Base-by-base conservation (phyloP, 2,113 vertebrate genomes). In the Ageneiosus marmoratus region DNA sequence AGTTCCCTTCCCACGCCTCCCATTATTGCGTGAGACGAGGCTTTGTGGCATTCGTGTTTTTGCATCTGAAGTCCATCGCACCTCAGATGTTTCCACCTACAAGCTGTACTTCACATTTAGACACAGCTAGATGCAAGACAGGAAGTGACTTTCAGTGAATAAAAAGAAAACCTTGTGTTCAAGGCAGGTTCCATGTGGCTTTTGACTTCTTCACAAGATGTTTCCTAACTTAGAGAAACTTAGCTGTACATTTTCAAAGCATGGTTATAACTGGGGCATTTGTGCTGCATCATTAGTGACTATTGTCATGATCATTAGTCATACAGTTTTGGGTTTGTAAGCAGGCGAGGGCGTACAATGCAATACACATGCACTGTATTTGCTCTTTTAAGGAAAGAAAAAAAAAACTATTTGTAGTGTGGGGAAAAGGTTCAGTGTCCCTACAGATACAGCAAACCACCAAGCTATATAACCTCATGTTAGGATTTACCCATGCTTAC, bases 1-100 rank as follows among this genome's bases (percentile, higher is more conserved):
- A 78, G 62, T 55, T 83, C 50, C 63, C 58, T 22, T 78, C 50
- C 63, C 63, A 70, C 56, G 20, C 63, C 62, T 69, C 55, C 22
- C 48, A 16, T 67, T 55, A 27, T 83, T 48, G 16, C 10, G 16
- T 51, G 56, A 75, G 65, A 82, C 37, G 27, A 80, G 29, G 27
- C 41, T 82, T 34, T 32, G n/a, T 74, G 73, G 58, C 60, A n/a
- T 53, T 44, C 24, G 2, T 62, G 58, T 41, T 55, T 67, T 65
- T 34, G 55, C 46, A 6, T 29, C 22, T 51, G 20, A 16, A 53
- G n/a, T 75, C 53, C 70, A 81, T 82, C 80, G 55, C 79, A 80
- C 79, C 79, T 79, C 58, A 63, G 62, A 81, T 27, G 51, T 72
- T 72, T 65, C 79, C 63, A 80, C 79, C 79, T 80, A 55, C 32